phyloP scores from a whole-genome alignment of 53 echinoderm and acorn worm species.

The Actinopyga echinites region DNA sequence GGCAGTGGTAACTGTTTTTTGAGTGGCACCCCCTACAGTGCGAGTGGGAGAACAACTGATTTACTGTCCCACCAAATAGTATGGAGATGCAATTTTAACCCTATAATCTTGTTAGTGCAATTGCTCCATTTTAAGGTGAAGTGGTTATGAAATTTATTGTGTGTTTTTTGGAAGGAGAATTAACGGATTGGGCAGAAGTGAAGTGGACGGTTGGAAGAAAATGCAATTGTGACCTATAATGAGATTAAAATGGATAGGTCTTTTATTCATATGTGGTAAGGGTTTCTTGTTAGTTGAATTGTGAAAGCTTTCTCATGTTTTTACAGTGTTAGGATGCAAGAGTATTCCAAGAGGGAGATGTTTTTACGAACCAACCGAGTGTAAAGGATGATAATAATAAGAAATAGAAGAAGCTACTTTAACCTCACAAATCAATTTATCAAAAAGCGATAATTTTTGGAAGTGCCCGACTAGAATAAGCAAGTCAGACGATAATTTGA shows the following conservation, averaged over 20 bases:
- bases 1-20: constrained; percentile 13
- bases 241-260: background rate
- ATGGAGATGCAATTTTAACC: constrained; percentile 16
- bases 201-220: background rate
- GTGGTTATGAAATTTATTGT: constrained; percentile 4
- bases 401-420: constrained; percentile 13
- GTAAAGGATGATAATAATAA: background rate
- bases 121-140: constrained; percentile 10
- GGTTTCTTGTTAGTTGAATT: constrained; percentile 9
- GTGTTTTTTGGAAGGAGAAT: background rate
- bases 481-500: too few relatives aligned
- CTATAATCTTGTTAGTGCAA: constrained; percentile 28
- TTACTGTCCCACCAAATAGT: background rate
- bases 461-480: background rate
- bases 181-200: background rate
- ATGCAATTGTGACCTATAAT: constrained; percentile 13
- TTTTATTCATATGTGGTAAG: constrained; percentile 16
- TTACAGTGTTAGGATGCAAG: constrained; percentile 1
- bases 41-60: too few relatives aligned
- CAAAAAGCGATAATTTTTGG: constrained; percentile 10
- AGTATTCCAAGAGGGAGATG: background rate
- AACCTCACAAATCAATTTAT: constrained; percentile 25
- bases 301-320: background rate
- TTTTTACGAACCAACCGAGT: constrained; percentile 2
- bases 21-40: background rate